phyloP scores from a whole-genome alignment of 2,888 invertebrate genomes.

The Quadroppia sp. region DNA sequence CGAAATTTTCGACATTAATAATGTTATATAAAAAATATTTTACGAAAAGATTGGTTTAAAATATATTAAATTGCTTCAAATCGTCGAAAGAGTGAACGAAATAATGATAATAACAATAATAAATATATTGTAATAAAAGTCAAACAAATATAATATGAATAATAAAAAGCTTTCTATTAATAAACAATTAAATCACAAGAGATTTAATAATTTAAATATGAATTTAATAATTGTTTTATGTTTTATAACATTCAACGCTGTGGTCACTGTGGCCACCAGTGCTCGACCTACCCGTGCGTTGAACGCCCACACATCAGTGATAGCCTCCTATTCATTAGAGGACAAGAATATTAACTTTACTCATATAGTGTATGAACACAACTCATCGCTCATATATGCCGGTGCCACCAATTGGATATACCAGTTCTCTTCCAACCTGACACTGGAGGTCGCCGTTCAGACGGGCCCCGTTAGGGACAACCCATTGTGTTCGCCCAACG shows the following conservation, averaged over 20 bases:
- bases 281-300: too few species aligned
- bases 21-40: too few species aligned
- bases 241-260: constrained; percentile 9
- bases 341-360: constrained; percentile 51
- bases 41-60: too few species aligned
- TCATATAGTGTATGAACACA: constrained; percentile 55
- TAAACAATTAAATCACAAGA: constrained; percentile 26
- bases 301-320: constrained; percentile 30
- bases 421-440: constrained; percentile 73
- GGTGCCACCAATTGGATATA: constrained; percentile 81
- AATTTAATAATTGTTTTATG: constrained; percentile 1
- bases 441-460: constrained; percentile 67
- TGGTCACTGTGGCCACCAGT: neutral
- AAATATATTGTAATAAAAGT: neutral
- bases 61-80: too few species aligned
- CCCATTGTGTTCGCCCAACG: constrained; percentile 63
- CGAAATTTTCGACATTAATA: neutral
- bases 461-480: constrained; percentile 75
- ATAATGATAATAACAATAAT: too few species aligned
- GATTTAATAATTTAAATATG: constrained; percentile 21
- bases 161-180: neutral
- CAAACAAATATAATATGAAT: neutral
- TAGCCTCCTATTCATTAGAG: constrained; percentile 44
- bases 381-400: constrained; percentile 68
- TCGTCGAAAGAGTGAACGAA: too few species aligned